Evolutionary conservation across 2,797 vertebrate species (phyloP), one percentile per base, ranked within the genome.

Genomic region (Trematomus bernacchii): DNA sequence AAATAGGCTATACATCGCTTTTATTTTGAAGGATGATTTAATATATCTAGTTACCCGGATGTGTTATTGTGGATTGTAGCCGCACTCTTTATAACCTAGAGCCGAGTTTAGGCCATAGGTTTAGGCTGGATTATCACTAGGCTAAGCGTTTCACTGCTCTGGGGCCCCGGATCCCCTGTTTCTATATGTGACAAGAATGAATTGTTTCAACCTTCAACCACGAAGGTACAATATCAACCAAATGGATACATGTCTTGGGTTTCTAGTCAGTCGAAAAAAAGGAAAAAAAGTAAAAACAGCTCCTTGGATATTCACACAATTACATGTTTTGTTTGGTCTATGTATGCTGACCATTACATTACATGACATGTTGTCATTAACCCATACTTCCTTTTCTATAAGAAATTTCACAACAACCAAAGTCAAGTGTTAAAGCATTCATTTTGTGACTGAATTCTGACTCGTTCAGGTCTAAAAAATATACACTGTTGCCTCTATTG

Each of bases 21-120:
- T 82, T 85, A 75, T 80, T 87, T 77, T 61, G 53, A 82, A 77
- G 18, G 14, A 23, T 2, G 0, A 0, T 0, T n/a, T 13, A 3
- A 30, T 2, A 0, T 15, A 0, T 14, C 10, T n/a, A 7, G 33
- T 3, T 54, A 64, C 5, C 1, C 30, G 63, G 64, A 76, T 40
- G 30, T 54, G 30, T 5, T 21, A 7, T 27, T 62, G 5, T 30
- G 5, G n/a, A n/a, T 7, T 6, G 12, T 60, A 52, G 9, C 9
- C 4, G 51, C 2, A 4, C 0, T 50, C 30, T 80, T 77, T 33
- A 66, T 27, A 43, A 42, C 1, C 0, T 3, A 15, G 2, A 40
- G 7, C 8, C 44, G 23, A 6, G 9, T 3, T 58, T 30, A 27
- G 27, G 27, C 27, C 27, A 27, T 27, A 27, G 27, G 27, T 27